Base-by-base conservation (phyloP, 1,140 invertebrate genomes). In the Heliconius nattereri region DNA sequence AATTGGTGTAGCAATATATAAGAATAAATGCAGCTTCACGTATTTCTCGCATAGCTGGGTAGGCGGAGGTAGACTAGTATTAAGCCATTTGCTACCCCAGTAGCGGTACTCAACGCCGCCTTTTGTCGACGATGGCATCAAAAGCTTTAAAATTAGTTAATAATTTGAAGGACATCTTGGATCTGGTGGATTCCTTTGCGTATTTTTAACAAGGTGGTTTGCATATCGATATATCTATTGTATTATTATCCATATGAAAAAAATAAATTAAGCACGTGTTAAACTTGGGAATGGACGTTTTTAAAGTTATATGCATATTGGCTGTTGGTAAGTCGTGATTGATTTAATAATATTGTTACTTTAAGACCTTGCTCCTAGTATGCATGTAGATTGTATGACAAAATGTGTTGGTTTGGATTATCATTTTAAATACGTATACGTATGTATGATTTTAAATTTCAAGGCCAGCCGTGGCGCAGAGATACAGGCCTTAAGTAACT, bases 311-410 rank as follows among this genome's bases (percentile, higher is more conserved):
- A 66, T 5, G 23, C 19, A 29, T 26, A 0, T 66, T 29, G 9
- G 5, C 2, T 29, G 23, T 29, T 66, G 11, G 1, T 66, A 66
- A 7, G 26, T 29, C 23, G 60, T 29, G 60, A 66, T 66, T 66
- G 60, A 66, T 66, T 66, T 66, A 29, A 66, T 66, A 66, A 66
- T 66, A 66, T 66, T 29, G 60, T 66, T 66, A 29, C 6, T 23
- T 8, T 66, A 29, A 66, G 60, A 66, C 60, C 60, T 66, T 66
- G 60, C 57, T 66, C 60, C 26, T 66, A 13, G 5, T 66, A 66
- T 29, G 8, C n/a, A 60, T 23, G 9, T 66, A 23, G n/a, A 60
- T 60, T 60, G 23, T 66, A 29, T 29, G 60, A 66, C 23, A 66
- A 66, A 66, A 66, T 26, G 23, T 66, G 1, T 26, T 23, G 16